Base-by-base conservation (phyloP, 2,797 vertebrate species). In the Gymnoscopelus braueri region DNA sequence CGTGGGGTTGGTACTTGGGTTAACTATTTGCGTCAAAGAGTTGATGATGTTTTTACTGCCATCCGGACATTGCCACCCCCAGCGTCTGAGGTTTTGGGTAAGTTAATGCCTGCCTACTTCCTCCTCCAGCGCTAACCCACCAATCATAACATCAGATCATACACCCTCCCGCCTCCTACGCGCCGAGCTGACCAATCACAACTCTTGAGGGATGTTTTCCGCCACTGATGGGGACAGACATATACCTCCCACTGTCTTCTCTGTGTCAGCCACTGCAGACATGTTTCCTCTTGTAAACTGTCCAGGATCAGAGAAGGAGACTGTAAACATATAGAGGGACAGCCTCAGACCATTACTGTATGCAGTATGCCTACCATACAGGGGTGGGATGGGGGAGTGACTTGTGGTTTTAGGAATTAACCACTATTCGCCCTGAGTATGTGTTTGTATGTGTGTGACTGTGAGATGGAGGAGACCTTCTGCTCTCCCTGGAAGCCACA, bases 281-380 rank as follows among this genome's bases (percentile, higher is more conserved):
- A 70, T 63, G 80, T 84, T 85, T 88, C 81, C 78, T 70, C 88
- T 91, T 47, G 7, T 90, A 90, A 92, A 92, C 75, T 78, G 70
- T 82, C 75, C 47, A 19, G 75, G 72, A 85, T 84, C 84, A 80
- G 85, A 84, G 75, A 60, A 61, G 72, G 82, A 78, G 82, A 69
- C 63, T 72, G 79, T 87, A 87, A 87, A 90, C 80, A 82, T 71
- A 44, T 51, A 35, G 56, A 62, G 66, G 69, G 69, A 74, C 66
- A 65, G 55, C 47, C 55, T 71, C 57, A 58, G 55, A 63, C 67
- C 71, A 67, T 72, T 63, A 15, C 63, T 47, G 52, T 39, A 63
- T 55, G 63, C 51, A 15, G 55, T 65, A 53, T 32, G 26, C 26
- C 63, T 50, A 60, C 60, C 67, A 44, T 54, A 51, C 62, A 49